Conservation (phyloP, 2,888 invertebrate genomes). For the Leucozona laternaria region DNA sequence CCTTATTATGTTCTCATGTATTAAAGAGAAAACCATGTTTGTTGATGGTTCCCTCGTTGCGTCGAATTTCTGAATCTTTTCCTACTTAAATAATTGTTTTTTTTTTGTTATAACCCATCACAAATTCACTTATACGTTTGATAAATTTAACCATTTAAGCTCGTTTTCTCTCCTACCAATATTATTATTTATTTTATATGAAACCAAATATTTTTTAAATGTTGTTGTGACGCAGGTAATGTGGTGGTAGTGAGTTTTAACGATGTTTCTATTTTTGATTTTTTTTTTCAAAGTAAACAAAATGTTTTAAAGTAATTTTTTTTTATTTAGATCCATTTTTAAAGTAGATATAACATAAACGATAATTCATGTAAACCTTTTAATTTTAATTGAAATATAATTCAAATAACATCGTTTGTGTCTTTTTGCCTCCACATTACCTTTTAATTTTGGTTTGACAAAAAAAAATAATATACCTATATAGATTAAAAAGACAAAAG, state of each 20-base stretch:
- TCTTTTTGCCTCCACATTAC: conserved; percentile 75
- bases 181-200: conserved; percentile 4
- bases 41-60: neutral
- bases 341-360: neutral
- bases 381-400: conserved; percentile 20
- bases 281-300: conserved; percentile 3
- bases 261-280: conserved; percentile 62
- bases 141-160: neutral
- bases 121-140: neutral
- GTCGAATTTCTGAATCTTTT: neutral
- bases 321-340: neutral
- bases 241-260: conserved; percentile 79
- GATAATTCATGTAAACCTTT: neutral
- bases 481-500: conserved; percentile 28
- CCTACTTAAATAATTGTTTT: neutral
- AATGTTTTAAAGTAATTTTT: neutral
- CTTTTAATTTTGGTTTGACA: conserved; percentile 51
- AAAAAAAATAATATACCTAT: neutral
- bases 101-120: neutral
- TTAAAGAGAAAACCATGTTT: no score
- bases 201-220: conserved; percentile 8
- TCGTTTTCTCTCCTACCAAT: conserved; percentile 27
- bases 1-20: no score
- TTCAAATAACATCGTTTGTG: conserved; percentile 69
- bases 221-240: conserved; percentile 77